phyloP scores from a whole-genome alignment of 2,113 vertebrate genomes.

The Willisornis vidua region DNA sequence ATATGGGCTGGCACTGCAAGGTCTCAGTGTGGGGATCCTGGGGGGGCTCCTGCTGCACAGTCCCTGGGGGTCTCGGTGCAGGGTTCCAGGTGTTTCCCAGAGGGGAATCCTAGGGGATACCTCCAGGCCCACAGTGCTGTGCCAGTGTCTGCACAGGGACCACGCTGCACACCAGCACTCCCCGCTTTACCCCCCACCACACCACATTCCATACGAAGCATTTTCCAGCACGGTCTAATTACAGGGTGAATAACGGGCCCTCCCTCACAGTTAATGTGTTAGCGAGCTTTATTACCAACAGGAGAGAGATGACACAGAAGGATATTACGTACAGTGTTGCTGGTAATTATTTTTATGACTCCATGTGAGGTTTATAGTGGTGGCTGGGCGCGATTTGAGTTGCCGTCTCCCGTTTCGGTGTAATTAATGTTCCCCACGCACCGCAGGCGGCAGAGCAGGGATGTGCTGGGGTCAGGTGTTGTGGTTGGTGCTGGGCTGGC shows the following conservation, averaged over 20 bases:
- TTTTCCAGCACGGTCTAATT: constrained; percentile 42
- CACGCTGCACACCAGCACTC: accelerated
- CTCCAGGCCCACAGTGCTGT: neutral
- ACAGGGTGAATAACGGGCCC: constrained; percentile 47
- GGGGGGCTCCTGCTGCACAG: neutral
- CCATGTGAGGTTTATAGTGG: constrained; percentile 29
- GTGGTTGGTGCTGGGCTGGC: accelerated
- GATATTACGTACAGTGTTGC: constrained; percentile 18
- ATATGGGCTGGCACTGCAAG: neutral
- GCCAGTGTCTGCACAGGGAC: accelerated
- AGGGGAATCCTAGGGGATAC: too few species aligned
- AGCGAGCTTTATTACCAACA: constrained; percentile 59
- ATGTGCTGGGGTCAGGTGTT: accelerated
- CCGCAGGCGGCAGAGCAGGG: accelerated
- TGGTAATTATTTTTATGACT: constrained; percentile 69
- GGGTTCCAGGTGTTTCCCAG: neutral
- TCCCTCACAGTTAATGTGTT: constrained; percentile 59
- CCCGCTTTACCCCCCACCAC: neutral
- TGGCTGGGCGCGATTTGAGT: neutral
- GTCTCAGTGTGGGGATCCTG: neutral
- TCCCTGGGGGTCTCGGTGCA: neutral
- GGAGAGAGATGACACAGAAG: constrained; percentile 63
- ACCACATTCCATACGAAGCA: neutral
- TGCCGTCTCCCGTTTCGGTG: neutral
- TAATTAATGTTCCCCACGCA: neutral